phyloP scores from a whole-genome alignment of 2,888 invertebrate genomes.

The Platypus cylindrus region DNA sequence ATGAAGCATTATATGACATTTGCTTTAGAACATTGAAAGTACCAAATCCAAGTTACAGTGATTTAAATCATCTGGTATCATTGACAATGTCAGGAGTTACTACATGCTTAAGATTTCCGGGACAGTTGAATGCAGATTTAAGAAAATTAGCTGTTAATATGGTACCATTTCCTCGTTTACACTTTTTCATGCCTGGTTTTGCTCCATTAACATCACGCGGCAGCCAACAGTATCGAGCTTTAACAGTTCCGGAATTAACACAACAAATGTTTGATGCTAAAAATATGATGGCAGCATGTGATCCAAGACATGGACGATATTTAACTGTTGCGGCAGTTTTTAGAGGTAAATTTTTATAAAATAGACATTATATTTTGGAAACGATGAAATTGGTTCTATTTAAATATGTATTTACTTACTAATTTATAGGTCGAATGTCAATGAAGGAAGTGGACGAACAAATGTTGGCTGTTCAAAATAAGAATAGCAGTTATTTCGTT shows the following conservation, averaged over 20 bases:
- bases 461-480: conserved; percentile 52
- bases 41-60: conserved; percentile 77
- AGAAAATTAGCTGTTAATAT: conserved; percentile 89
- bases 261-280: conserved; percentile 68
- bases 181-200: conserved; percentile 94
- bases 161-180: conserved; percentile 94
- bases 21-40: conserved; percentile 82
- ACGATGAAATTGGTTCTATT: not conserved
- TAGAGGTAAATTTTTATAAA: conserved; percentile 38
- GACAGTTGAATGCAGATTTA: conserved; percentile 86
- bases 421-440: conserved; percentile 41
- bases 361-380: not conserved
- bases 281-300: conserved; percentile 70
- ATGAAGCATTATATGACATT: conserved; percentile 68
- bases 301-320: conserved; percentile 57
- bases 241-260: conserved; percentile 62
- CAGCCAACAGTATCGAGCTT: conserved; percentile 60
- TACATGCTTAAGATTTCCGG: conserved; percentile 76
- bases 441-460: conserved; percentile 73
- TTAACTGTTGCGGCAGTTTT: conserved; percentile 60
- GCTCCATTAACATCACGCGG: conserved; percentile 85
- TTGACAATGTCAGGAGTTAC: conserved; percentile 80
- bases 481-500: conserved; percentile 50
- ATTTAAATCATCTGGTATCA: conserved; percentile 77
- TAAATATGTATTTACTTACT: not conserved